phyloP scores from a whole-genome alignment of 2,888 invertebrate species.

The Ectemnius lituratus region DNA sequence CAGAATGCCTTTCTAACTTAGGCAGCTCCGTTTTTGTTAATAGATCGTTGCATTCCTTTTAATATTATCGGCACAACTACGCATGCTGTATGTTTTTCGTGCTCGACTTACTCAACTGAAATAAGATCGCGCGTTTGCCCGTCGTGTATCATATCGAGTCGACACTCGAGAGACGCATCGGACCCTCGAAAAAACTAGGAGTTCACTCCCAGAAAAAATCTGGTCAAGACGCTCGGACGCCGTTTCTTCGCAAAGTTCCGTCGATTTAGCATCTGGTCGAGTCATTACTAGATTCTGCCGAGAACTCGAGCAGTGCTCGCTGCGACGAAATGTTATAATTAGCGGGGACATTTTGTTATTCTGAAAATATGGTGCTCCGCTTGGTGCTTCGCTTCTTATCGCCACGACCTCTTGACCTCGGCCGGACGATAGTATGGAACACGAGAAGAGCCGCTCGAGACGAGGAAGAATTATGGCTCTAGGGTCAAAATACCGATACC shows the following conservation, averaged over 20 bases:
- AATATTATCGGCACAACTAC: too few species aligned
- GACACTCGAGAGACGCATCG: slow-evolving; percentile 19
- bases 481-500: slow-evolving; percentile 39
- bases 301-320: background rate
- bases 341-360: slow-evolving; percentile 60
- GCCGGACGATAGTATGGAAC: slow-evolving; percentile 57
- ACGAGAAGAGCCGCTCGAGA: slow-evolving; percentile 29
- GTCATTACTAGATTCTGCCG: background rate
- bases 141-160: slow-evolving; percentile 29
- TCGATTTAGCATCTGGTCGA: background rate
- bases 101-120: slow-evolving; percentile 24
- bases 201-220: background rate
- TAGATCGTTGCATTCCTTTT: too few species aligned
- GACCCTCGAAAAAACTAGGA: background rate
- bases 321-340: slow-evolving; percentile 34
- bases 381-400: slow-evolving; percentile 59
- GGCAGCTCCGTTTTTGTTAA: too few species aligned
- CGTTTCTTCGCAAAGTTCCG: background rate
- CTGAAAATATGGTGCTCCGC: slow-evolving; percentile 60
- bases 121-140: slow-evolving; percentile 27
- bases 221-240: background rate
- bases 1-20: too few species aligned
- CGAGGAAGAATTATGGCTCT: slow-evolving; percentile 40
- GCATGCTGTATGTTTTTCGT: slow-evolving; percentile 11
- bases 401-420: slow-evolving; percentile 67